Percentiles rank a stretch among this genome's conserved stretches.
Evolutionary conservation across 2,797 vertebrate species (phyloP).

Genomic region (Sternarchorhynchus goeldii): DNA sequence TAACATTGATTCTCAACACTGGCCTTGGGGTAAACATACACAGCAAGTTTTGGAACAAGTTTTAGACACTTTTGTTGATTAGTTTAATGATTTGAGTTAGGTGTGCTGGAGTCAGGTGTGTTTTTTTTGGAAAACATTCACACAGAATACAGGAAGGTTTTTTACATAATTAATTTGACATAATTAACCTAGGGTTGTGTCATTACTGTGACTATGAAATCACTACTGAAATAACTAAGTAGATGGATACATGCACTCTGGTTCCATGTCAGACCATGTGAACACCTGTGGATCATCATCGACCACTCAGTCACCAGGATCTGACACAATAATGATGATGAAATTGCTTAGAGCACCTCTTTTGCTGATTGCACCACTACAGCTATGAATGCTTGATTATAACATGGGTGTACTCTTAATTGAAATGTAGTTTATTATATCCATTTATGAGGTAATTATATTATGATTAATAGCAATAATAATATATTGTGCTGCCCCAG

Average conservation of each 20-base stretch:
- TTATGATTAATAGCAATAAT: neutral
- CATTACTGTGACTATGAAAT: neutral
- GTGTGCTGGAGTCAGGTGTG: neutral
- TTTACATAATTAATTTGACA: neutral
- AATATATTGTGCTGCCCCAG: no score
- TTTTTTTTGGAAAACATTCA: neutral
- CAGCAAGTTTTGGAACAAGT: neutral
- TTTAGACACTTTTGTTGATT: no score
- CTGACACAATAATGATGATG: neutral
- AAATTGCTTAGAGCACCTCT: neutral
- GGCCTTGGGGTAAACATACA: neutral
- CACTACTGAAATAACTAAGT: neutral
- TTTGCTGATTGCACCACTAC: neutral
- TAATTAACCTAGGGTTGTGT: neutral
- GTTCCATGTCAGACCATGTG: neutral
- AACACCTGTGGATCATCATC: constrained; percentile 13
- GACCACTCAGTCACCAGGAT: neutral
- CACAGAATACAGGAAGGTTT: neutral
- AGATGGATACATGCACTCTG: neutral
- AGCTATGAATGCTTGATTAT: neutral
- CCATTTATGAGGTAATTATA: neutral
- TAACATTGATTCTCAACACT: neutral
- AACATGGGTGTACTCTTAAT: neutral
- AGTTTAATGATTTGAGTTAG: neutral
- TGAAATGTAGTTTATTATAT: neutral